phyloP scores from a whole-genome alignment of 2,888 invertebrate species.

The Drosophila phalerata region DNA sequence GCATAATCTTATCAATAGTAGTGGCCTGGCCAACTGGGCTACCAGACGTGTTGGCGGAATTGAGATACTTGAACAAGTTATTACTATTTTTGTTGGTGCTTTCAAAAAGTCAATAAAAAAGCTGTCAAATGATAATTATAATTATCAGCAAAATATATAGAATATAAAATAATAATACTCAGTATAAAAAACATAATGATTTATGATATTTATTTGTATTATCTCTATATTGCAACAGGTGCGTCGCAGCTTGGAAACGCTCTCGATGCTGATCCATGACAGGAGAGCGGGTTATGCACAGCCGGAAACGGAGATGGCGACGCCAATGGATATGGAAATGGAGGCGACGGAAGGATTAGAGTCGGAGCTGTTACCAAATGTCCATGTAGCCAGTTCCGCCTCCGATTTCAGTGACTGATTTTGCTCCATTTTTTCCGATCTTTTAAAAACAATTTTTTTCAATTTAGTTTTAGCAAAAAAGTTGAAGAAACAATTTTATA shows the following conservation, averaged over 20 bases:
- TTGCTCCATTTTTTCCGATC: slow-evolving; percentile 26
- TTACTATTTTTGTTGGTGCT: not conserved
- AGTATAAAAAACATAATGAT: not conserved
- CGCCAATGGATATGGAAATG: not conserved
- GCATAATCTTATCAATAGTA: slow-evolving; percentile 42
- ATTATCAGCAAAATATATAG: slow-evolving; percentile 17
- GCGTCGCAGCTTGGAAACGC: slow-evolving; percentile 91
- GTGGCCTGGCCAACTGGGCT: slow-evolving; percentile 2
- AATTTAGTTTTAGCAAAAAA: slow-evolving; percentile 5
- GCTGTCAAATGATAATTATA: slow-evolving; percentile 20
- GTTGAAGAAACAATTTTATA: slow-evolving; percentile 15
- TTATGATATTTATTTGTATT: slow-evolving; percentile 21
- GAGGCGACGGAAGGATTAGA: not conserved
- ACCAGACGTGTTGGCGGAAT: not conserved
- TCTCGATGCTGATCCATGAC: slow-evolving; percentile 89
- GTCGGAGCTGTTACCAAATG: slow-evolving; percentile 7
- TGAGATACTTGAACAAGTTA: slow-evolving; percentile 7
- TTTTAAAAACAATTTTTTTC: not conserved
- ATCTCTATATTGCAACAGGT: slow-evolving; percentile 86
- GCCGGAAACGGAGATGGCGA: slow-evolving; percentile 11
- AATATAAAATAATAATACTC: not conserved
- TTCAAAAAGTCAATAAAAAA: slow-evolving; percentile 3
- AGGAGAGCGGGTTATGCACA: slow-evolving; percentile 72
- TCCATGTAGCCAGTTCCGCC: slow-evolving; percentile 15
- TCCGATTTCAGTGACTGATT: slow-evolving; percentile 83